Percentiles rank a stretch among this genome's conserved stretches.
Evolutionary conservation across 2,797 vertebrate species (phyloP).

Genomic region (Prionace glauca): DNA sequence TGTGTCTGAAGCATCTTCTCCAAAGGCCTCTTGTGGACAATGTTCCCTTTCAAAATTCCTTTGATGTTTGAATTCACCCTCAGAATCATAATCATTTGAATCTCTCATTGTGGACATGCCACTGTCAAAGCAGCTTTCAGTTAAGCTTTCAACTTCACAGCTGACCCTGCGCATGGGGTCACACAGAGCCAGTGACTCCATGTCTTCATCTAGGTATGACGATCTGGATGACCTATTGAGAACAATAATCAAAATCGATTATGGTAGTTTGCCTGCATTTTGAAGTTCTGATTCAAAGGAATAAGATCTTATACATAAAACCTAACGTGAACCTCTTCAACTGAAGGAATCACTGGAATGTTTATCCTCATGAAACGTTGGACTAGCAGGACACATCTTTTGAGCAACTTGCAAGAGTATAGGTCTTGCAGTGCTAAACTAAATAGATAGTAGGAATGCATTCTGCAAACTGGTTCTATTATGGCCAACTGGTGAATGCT

Average conservation of each 20-base stretch:
- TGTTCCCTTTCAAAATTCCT: conserved; percentile 53
- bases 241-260: conserved; percentile 29
- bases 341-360: background rate
- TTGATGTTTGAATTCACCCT: conserved; percentile 66
- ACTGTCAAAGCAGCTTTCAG: conserved; percentile 83
- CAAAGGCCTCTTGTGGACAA: conserved; percentile 54
- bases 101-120: conserved; percentile 83
- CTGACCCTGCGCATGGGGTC: conserved; percentile 82
- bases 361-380: background rate
- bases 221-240: conserved; percentile 62
- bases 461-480: background rate
- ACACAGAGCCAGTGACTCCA: conserved; percentile 75
- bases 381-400: background rate
- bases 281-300: background rate
- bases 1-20: conserved; percentile 68
- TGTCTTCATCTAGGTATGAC: conserved; percentile 69
- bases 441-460: background rate
- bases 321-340: background rate
- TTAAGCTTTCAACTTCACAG: conserved; percentile 80
- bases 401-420: background rate
- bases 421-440: background rate
- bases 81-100: conserved; percentile 78
- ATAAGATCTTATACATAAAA: background rate
- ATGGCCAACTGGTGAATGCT: background rate
- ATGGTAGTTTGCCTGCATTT: background rate